Percentiles rank a stretch among this genome's conserved stretches.
These are phyloP conservation scores for Drosophila mojavensis DNA, from an alignment of 1,140 invertebrate genomes.

Conservation along the genomic window DNA sequence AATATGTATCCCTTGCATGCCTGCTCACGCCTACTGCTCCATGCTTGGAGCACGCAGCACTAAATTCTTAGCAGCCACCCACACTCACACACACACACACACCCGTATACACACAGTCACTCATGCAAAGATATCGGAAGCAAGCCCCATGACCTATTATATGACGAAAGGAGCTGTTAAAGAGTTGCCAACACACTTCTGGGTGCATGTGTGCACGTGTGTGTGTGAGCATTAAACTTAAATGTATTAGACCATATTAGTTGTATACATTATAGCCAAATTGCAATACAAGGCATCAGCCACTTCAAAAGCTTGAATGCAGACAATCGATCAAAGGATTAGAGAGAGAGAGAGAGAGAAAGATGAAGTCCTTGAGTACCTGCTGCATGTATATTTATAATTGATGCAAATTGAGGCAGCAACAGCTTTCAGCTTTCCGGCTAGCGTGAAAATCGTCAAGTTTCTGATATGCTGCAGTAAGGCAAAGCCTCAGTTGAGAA, in stretches of 20 bases:
- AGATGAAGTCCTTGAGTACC: neutral
- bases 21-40: constrained; percentile 60
- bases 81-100: constrained; percentile 2
- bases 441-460: constrained; percentile 6
- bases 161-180: constrained; percentile 70
- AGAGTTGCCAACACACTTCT: constrained; percentile 39
- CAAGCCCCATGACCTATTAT: constrained; percentile 69
- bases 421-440: neutral
- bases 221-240: constrained; percentile 35
- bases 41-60: constrained; percentile 45
- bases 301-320: constrained; percentile 4
- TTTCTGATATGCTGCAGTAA: neutral
- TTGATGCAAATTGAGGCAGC: constrained; percentile 3
- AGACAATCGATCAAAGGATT: neutral
- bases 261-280: constrained; percentile 34
- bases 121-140: constrained; percentile 16
- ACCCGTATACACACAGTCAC: neutral
- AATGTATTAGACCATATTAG: constrained; percentile 48
- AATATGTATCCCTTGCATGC: constrained; percentile 79
- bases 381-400: constrained; percentile 16
- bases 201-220: neutral
- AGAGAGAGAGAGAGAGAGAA: neutral
- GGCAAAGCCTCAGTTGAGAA: neutral
- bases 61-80: constrained; percentile 49
- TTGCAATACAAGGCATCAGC: constrained; percentile 35